phyloP scores from a whole-genome alignment of 2,113 vertebrate species.

The Oenanthe oenanthe region DNA sequence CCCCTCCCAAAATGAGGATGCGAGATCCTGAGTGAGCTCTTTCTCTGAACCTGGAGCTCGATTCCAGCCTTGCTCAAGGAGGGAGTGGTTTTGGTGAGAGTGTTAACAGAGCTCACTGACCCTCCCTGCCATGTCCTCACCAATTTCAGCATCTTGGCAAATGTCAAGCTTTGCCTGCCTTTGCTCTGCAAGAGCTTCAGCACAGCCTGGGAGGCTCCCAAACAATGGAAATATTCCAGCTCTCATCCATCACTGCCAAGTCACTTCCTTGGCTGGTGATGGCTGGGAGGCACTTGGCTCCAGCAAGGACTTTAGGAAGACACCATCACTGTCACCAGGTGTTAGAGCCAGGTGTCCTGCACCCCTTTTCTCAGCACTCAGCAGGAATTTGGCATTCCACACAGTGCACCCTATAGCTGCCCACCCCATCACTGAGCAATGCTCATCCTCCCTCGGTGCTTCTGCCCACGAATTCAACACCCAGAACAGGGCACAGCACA shows the following conservation, averaged over 20 bases:
- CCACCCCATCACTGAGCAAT: not conserved
- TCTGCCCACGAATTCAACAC: fast-evolving
- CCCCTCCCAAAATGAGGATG: not conserved
- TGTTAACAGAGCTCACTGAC: fast-evolving
- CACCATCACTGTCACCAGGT: not conserved
- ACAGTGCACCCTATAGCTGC: not conserved
- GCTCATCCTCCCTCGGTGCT: fast-evolving
- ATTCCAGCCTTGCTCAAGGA: not conserved
- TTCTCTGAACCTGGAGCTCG: not conserved
- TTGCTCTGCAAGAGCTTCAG: not conserved
- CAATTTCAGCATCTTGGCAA: not conserved
- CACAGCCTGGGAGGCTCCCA: not conserved
- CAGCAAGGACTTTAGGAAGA: not conserved
- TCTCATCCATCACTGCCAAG: not conserved
- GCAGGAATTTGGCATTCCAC: not conserved
- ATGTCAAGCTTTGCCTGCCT: not conserved
- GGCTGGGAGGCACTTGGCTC: not conserved
- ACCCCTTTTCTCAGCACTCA: not conserved
- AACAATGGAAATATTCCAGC: not conserved
- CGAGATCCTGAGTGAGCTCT: not conserved
- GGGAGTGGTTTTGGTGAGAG: not conserved
- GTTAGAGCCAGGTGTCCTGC: not conserved
- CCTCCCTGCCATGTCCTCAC: fast-evolving
- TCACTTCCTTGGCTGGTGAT: not conserved
- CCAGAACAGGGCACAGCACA: fast-evolving